Percentiles rank a stretch among this genome's conserved stretches.
Conservation (phyloP, 2,888 invertebrate species). For the Chromoteleia sp. region DNA sequence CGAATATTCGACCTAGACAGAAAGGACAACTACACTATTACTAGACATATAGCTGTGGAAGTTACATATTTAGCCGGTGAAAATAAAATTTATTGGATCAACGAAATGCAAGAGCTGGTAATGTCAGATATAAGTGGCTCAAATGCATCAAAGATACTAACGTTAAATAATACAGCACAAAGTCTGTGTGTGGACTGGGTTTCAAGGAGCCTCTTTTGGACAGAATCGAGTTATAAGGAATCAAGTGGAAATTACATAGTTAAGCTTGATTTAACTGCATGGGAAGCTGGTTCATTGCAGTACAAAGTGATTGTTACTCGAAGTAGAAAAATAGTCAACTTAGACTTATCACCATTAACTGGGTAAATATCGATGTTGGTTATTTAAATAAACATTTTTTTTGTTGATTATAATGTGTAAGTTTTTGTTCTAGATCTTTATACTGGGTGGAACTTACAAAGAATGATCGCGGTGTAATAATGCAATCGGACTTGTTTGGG, state of each 20-base stretch:
- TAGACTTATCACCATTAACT: slow-evolving; percentile 91
- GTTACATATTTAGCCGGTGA: slow-evolving; percentile 90
- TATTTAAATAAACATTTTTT: too few species aligned
- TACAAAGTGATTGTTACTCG: slow-evolving; percentile 86
- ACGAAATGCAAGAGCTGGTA: slow-evolving; percentile 90
- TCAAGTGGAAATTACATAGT: slow-evolving; percentile 86
- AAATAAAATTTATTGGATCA: slow-evolving; percentile 92
- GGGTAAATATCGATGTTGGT: slow-evolving; percentile 86
- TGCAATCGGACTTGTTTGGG: slow-evolving; percentile 88
- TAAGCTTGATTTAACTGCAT: slow-evolving; percentile 87
- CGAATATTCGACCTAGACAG: slow-evolving; percentile 91
- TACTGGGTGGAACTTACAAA: slow-evolving; percentile 91
- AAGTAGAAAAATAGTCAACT: slow-evolving; percentile 87
- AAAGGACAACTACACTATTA: slow-evolving; percentile 87
- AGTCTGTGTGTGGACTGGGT: slow-evolving; percentile 95
- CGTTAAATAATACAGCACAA: slow-evolving; percentile 87
- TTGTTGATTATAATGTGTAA: too few species aligned
- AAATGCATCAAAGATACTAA: slow-evolving; percentile 86
- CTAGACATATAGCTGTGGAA: slow-evolving; percentile 89
- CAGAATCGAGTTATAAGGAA: slow-evolving; percentile 87
- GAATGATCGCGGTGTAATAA: slow-evolving; percentile 87
- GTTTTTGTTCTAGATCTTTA: slow-evolving; percentile 86
- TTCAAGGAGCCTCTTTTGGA: slow-evolving; percentile 92
- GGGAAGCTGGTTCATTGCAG: slow-evolving; percentile 85
- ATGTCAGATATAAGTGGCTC: slow-evolving; percentile 87